Conservation (phyloP, 1,140 invertebrate species). For the Maniola jurtina region DNA sequence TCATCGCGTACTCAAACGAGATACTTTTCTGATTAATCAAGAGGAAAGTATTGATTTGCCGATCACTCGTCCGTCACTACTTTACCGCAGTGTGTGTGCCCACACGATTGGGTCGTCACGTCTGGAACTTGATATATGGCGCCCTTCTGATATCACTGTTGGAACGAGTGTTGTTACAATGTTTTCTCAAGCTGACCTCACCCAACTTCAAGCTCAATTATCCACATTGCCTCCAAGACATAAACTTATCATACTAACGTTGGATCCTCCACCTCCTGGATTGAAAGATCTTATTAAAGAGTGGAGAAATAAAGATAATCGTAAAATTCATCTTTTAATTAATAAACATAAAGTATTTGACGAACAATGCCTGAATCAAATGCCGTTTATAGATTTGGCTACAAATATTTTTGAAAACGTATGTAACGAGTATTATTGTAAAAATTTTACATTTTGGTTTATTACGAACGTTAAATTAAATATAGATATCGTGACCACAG, state of each 20-base stretch:
- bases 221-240: slow-evolving; percentile 30
- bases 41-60: slow-evolving; percentile 5
- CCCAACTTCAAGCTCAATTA: slow-evolving; percentile 22
- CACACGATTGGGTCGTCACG: slow-evolving; percentile 20
- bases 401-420: neutral
- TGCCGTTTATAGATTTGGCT: slow-evolving; percentile 18
- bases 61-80: slow-evolving; percentile 16
- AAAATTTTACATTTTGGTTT: no score
- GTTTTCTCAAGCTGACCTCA: slow-evolving; percentile 30
- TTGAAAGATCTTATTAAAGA: slow-evolving; percentile 47
- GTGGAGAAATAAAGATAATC: slow-evolving; percentile 33
- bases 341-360: slow-evolving; percentile 32
- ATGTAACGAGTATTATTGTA: neutral
- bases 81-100: slow-evolving; percentile 30
- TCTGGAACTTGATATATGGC: slow-evolving; percentile 37
- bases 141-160: slow-evolving; percentile 24
- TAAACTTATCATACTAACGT: slow-evolving; percentile 33
- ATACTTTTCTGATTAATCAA: slow-evolving; percentile 29
- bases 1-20: slow-evolving; percentile 23
- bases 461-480: no score
- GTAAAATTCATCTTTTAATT: slow-evolving; percentile 38
- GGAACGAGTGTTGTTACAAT: slow-evolving; percentile 35
- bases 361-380: slow-evolving; percentile 32
- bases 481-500: no score
- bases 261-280: slow-evolving; percentile 28